phyloP scores from a whole-genome alignment of 2,797 vertebrate species.

The Etheostoma nigrum region DNA sequence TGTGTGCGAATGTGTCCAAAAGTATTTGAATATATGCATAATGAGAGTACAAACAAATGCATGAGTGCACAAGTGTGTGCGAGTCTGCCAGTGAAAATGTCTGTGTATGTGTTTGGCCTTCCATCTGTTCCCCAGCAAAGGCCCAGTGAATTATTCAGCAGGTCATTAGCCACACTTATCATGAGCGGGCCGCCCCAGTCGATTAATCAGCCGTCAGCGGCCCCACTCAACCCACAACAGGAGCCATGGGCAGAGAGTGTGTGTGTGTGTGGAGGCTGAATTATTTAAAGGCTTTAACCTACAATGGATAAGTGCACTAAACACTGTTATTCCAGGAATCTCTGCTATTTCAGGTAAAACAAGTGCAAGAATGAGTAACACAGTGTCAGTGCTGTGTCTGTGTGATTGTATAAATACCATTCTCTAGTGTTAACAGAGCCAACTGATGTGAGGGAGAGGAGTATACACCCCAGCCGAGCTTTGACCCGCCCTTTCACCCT shows the following conservation, averaged over 20 bases:
- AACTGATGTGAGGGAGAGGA: constrained; percentile 26
- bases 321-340: constrained; percentile 77
- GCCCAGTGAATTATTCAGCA: constrained; percentile 87
- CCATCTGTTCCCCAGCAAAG: constrained; percentile 78
- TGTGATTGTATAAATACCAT: constrained; percentile 34
- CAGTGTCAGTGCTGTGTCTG: constrained; percentile 30
- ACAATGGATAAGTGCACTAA: constrained; percentile 65
- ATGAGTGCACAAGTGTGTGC: constrained; percentile 38
- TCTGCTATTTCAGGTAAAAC: constrained; percentile 72
- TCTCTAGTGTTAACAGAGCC: constrained; percentile 45
- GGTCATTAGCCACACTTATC: constrained; percentile 88
- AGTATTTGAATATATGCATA: constrained; percentile 60
- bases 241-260: constrained; percentile 54
- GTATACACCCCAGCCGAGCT: constrained; percentile 28
- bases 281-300: constrained; percentile 84
- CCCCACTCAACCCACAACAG: constrained; percentile 72
- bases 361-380: constrained; percentile 44
- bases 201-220: constrained; percentile 86
- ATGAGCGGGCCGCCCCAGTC: constrained; percentile 79
- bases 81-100: constrained; percentile 49
- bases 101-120: constrained; percentile 66
- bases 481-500: constrained; percentile 51
- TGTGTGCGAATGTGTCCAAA: constrained; percentile 1
- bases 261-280: constrained; percentile 61
- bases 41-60: constrained; percentile 37